A percentile compares a stretch with the other conserved stretches of the same genome.
These are phyloP conservation scores for Rutilus rutilus DNA, from an alignment of 2,113 vertebrate species.

Conservation along the genomic window DNA sequence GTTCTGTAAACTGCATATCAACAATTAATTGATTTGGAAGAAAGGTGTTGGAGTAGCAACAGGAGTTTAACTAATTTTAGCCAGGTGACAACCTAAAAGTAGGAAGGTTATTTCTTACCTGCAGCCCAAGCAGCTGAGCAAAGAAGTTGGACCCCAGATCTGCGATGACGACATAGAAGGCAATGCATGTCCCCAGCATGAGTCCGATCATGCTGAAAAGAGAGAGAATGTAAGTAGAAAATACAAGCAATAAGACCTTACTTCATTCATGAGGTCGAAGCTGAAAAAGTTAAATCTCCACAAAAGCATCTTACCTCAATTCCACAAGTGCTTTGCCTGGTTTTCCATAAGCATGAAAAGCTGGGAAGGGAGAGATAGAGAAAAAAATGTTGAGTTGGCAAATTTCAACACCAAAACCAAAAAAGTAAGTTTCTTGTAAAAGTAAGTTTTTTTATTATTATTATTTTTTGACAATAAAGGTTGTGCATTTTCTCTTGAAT, in stretches of 20 bases:
- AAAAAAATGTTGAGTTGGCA: conserved; percentile 28
- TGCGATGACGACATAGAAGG: conserved; percentile 98
- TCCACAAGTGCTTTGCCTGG: conserved; percentile 93
- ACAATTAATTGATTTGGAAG: neutral
- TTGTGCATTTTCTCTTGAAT: neutral
- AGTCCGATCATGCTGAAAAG: conserved; percentile 89
- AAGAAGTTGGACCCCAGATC: conserved; percentile 96
- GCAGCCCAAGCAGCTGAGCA: conserved; percentile 86
- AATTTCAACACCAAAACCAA: neutral
- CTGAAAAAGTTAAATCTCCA: neutral
- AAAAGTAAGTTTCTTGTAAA: neutral
- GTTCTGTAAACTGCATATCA: neutral
- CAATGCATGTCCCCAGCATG: conserved; percentile 97
- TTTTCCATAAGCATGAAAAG: conserved; percentile 95
- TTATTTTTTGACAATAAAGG: neutral
- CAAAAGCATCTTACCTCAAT: conserved; percentile 80
- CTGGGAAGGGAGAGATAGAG: conserved; percentile 66
- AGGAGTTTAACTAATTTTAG: neutral
- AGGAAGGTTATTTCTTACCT: conserved; percentile 75
- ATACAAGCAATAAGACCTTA: neutral
- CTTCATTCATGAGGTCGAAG: neutral
- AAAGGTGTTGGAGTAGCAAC: neutral
- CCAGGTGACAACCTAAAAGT: neutral
- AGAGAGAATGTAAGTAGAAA: neutral
- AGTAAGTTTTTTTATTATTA: too few species aligned